Evolutionary conservation across 2,888 invertebrate genomes (phyloP), one percentile per base, ranked within the genome.

Genomic region (Odontocolon sp.): DNA sequence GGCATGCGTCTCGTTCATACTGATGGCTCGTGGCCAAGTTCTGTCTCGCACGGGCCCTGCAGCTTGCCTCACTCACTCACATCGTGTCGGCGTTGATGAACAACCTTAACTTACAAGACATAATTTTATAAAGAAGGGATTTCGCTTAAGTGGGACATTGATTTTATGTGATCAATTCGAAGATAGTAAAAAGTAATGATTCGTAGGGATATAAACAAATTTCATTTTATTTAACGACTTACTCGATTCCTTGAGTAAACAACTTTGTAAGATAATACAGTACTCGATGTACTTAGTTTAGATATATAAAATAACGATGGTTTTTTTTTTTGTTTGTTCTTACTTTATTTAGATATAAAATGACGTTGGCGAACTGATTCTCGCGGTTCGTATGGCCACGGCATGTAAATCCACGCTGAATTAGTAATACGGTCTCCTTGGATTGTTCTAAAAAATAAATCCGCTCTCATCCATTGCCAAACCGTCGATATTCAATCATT

Each of bases 391-490:
- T 54, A 69, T 63, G 73, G 45, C 38, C 63, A 68, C 61, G 50
- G 40, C 16, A 38, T 54, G 21, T 61, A 50, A n/a, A 47, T 69
- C 57, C n/a, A 50, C 9, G 16, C 26, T 63, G 14, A 18, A 54
- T 92, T 91, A 97, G 90, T 97, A 97, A 89, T 97, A 97, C 3
- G 96, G 96, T 90, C 97, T 93, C 80, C 97, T 92, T 18, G 97
- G 97, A 91, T 97, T 97, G 88, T 97, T 97, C 96, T 96, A 93
- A 94, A 94, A 87, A 86, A 88, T 88, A 89, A 85, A 80, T 82
- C 14, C 11, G 31, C 26, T 6, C 11, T 14, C 52, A 80, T 59
- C 56, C 31, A 50, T 36, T n/a, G 16, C 4, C 11, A 50, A 21
- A 14, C 23, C 14, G 2, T 26, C 28, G 6, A 28, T 3, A 6